These are phyloP conservation scores for Thymelicus acteon DNA, from an alignment of 2,888 invertebrate species.

Conservation along the genomic window DNA sequence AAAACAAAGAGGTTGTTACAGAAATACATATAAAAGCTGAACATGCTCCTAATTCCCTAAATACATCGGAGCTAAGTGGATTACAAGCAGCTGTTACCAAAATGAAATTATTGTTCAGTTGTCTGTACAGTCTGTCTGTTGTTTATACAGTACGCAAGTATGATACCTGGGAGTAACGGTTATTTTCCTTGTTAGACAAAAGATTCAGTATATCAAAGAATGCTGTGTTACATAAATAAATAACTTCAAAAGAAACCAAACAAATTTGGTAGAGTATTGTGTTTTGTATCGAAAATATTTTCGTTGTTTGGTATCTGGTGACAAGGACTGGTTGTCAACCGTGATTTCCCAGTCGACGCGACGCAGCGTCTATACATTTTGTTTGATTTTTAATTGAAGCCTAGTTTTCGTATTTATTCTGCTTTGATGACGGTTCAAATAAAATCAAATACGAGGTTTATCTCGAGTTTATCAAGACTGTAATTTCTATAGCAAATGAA, in stretches of 20 bases:
- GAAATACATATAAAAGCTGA: slow-evolving; percentile 21
- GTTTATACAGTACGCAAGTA: slow-evolving; percentile 24
- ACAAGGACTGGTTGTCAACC: too few relatives aligned
- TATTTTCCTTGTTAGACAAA: slow-evolving; percentile 8
- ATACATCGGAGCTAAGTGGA: slow-evolving; percentile 32
- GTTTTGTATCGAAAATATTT: too few relatives aligned
- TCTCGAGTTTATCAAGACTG: too few relatives aligned
- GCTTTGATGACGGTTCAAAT: too few relatives aligned
- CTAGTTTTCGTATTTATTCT: neutral
- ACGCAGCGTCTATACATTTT: too few relatives aligned
- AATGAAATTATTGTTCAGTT: slow-evolving; percentile 33
- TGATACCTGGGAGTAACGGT: slow-evolving; percentile 6
- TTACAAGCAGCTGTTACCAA: slow-evolving; percentile 30
- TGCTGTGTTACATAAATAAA: neutral
- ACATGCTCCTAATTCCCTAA: slow-evolving; percentile 24
- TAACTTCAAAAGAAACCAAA: slow-evolving; percentile 9
- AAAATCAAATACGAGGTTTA: too few relatives aligned
- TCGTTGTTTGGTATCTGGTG: too few relatives aligned
- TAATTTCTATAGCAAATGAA: too few relatives aligned
- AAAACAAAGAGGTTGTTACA: slow-evolving; percentile 11
- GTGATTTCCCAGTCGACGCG: slow-evolving; percentile 12
- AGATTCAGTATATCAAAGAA: slow-evolving; percentile 16
- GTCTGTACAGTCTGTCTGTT: too few relatives aligned
- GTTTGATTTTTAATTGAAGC: neutral
- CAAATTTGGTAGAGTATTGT: neutral